Base-by-base conservation (phyloP, 2,888 invertebrate species). In the Synanthedon tipuliformis region DNA sequence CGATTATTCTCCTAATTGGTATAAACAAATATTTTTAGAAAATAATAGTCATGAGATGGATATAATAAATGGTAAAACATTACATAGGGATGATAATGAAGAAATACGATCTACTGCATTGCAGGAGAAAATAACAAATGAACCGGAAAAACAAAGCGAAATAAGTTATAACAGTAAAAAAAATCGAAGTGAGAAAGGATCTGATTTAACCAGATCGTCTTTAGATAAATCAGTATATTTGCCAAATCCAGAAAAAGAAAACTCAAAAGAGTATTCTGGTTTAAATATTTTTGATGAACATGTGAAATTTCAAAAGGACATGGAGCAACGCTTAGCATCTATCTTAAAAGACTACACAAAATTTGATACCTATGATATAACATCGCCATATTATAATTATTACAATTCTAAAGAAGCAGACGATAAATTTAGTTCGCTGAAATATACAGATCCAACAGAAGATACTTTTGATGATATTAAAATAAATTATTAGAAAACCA, bases 301-400 rank as follows among this genome's bases (percentile, higher is more conserved):
- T 49, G 48, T 23, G 12, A 49, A 41, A 41, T 48, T 48, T 34
- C 54, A 53, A 8, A 15, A 10, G 23, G 51, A 12, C 3, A 53
- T 59, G 27, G 57, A 56, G 34, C 54, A 57, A 41, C 54, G 56
- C 15, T 49, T 59, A 15, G 48, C 54, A 11, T 16, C 16, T 40
- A 57, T 59, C 50, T 50, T 56, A 13, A 53, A 54, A 27, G 50
- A 54, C 12, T 57, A 54, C 13, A 50, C 41, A 11, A 50, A 40
- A 48, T 52, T 53, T 48, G 58, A 59, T 50, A 49, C 53, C 48
- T 59, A 51, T 16, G 55, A 56, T 50, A 58, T 55, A 15, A 49
- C 45, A 18, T 50, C 54, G 4, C 55, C 55, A 4, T 51, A 53
- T 8, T n/a, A 15, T n/a, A 34, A 50, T 18, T 16, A 40, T 18